Evolutionary conservation across 2,888 invertebrate species (phyloP), one percentile per base, ranked within the genome.

Genomic region (Euclidia mi): DNA sequence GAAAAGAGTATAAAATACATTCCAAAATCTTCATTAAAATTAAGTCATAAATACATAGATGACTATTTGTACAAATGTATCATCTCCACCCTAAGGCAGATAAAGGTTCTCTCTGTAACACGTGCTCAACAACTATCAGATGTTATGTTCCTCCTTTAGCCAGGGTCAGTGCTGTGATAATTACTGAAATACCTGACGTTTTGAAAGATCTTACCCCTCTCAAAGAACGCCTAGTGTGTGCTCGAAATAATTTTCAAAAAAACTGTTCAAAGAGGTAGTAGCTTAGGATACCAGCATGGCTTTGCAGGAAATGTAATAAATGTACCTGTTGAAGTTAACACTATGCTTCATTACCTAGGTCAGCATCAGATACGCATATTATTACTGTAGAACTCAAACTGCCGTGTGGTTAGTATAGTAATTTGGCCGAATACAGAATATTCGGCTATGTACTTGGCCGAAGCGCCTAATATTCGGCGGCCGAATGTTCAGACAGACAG

Each of bases 201-300:
- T 29, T 55, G 12, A 14, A 55, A 47, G 32, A 47, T 18, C 52
- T 72, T 17, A 61, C 68, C 34, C 55, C 57, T 20, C 44, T 69
- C 15, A 66, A 69, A 41, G 65, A 73, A 58, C 25, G 70, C 10
- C 28, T 73, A 11, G 53, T 61, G 46, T 32, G 47, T 18, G 55
- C 66, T 9, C 56, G 68, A 32, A 51, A 46, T 52, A 55, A n/a
- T 25, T 4, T 25, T 25, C 25, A 4, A 4, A 6, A 25, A 25
- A 25, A 25, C 6, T 4, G 6, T 25, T 25, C 25, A 6, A 25
- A 25, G 6, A 25, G 25, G 25, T 25, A 3, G 6, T 6, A 52
- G 12, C n/a, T 35, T 64, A n/a, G 70, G 65, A 49, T 59, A 25
- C 37, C 71, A 74, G 50, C 62, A 64, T 60, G 69, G 68, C 37